Base-by-base conservation (phyloP, 2,888 invertebrate genomes). In the Micoletzkya japonica region DNA sequence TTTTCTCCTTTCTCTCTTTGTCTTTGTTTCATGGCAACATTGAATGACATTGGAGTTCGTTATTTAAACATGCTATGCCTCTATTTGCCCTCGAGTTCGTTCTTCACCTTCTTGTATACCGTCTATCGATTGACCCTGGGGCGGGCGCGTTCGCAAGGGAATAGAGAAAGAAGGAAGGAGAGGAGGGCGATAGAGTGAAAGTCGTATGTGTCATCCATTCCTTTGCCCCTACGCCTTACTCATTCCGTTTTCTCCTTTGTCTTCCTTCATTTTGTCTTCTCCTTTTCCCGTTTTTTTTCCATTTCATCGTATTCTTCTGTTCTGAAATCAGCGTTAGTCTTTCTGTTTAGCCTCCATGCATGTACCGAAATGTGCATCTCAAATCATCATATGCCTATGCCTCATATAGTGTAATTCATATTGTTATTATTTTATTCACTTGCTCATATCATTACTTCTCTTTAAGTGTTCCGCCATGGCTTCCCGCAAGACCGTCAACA, bases 401-500 rank as follows among this genome's bases (percentile, higher is more conserved):
- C 44, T 20, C 10, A 14, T 14, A 14, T 44, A 44, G 10, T 44
- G 44, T 44, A 14, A 10, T 44, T 44, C 44, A 44, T 44, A 44
- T 20, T 14, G 10, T 44, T 20, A 44, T 44, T 44, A 44, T 44
- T 44, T 44, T 44, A 14, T 20, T 44, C 44, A 20, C 44, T 44
- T 44, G 44, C 44, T 44, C 44, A 44, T 44, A 44, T 44, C 44
- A 14, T 44, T 20, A 14, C 44, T 20, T 44, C 44, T 44, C 20
- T 20, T 44, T 44, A 14, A 20, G 10, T 20, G 10, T 44, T 44
- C 44, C 44, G 10, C 44, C 20, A 83, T 83, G 83, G 83, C 83
- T 7, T 83, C 83, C 28, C 74, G 83, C 24, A 83, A 85, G 75
- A 84, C 84, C 24, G 82, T 78, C 32, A 81, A 80, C 64, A 82